These are phyloP conservation scores for Polyploca ridens DNA, from an alignment of 2,888 invertebrate genomes.

Conservation along the genomic window DNA sequence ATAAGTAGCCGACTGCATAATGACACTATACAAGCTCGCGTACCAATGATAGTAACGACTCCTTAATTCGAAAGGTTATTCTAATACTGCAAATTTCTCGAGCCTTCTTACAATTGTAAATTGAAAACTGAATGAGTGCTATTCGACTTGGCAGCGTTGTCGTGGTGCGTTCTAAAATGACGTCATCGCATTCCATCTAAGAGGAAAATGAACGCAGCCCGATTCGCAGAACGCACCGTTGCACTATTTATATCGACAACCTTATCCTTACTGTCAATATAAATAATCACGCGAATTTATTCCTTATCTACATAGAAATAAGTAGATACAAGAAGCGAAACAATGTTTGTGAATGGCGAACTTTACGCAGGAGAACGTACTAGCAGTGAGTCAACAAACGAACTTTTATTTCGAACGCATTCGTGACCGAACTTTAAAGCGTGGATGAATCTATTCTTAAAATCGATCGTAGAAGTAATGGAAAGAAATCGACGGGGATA, in stretches of 20 bases:
- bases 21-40: conserved; percentile 24
- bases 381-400: conserved; percentile 65
- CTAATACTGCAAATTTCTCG: conserved; percentile 25
- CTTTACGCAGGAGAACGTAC: conserved; percentile 72
- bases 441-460: not conserved
- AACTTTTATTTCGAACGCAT: conserved; percentile 60
- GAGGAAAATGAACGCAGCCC: conserved; percentile 75
- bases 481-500: not conserved
- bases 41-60: conserved; percentile 31
- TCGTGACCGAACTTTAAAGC: conserved; percentile 52
- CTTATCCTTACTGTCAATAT: conserved; percentile 26
- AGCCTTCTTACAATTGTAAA: conserved; percentile 29
- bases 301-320: conserved; percentile 20
- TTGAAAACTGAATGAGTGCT: conserved; percentile 36
- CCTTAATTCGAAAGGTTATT: conserved; percentile 45
- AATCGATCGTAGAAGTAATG: not conserved
- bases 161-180: conserved; percentile 60
- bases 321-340: conserved; percentile 4
- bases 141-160: conserved; percentile 33
- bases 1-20: conserved; percentile 15
- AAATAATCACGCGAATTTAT: conserved; percentile 24
- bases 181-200: conserved; percentile 77
- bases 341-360: conserved; percentile 36
- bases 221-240: conserved; percentile 73
- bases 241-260: conserved; percentile 72